phyloP scores from a whole-genome alignment of 2,888 invertebrate genomes.

The Drosophila aldrichi region DNA sequence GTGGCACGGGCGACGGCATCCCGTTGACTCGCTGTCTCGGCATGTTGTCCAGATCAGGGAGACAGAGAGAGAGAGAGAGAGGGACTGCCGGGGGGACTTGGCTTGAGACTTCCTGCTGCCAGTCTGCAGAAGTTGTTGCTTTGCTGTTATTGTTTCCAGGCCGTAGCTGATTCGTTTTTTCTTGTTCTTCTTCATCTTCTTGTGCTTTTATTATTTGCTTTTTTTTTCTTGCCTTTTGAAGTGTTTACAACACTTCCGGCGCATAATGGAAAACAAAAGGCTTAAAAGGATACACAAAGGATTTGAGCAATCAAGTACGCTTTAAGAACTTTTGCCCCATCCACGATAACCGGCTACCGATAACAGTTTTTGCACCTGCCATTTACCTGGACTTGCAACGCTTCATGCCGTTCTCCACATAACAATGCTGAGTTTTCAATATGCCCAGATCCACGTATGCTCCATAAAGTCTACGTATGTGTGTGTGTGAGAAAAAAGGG shows the following conservation, averaged over 20 bases:
- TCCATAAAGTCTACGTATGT: constrained; percentile 54
- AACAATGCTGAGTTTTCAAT: constrained; percentile 75
- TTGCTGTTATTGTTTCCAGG: constrained; percentile 50
- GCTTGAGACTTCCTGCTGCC: constrained; percentile 31
- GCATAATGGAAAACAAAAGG: constrained; percentile 80
- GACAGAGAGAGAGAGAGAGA: background rate
- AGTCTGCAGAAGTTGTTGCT: constrained; percentile 18
- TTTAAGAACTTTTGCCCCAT: constrained; percentile 66
- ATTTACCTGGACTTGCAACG: constrained; percentile 49
- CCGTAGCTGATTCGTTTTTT: constrained; percentile 30
- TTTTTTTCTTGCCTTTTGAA: constrained; percentile 37
- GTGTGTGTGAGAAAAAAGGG: constrained; percentile 27
- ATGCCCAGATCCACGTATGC: constrained; percentile 64
- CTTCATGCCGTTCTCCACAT: constrained; percentile 20
- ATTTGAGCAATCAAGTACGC: constrained; percentile 80
- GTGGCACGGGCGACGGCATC: constrained; percentile 39
- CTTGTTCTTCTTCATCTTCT: constrained; percentile 16
- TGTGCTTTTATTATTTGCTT: background rate
- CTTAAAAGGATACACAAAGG: constrained; percentile 82
- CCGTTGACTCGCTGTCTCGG: constrained; percentile 54
- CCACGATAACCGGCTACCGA: constrained; percentile 59
- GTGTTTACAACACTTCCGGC: constrained; percentile 80
- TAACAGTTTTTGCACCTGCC: constrained; percentile 64
- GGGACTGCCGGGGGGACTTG: background rate
- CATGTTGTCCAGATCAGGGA: constrained; percentile 42